Evolutionary conservation across 1,140 invertebrate genomes (phyloP), one percentile per base, ranked within the genome.

Genomic region (Heterodera carotae): DNA sequence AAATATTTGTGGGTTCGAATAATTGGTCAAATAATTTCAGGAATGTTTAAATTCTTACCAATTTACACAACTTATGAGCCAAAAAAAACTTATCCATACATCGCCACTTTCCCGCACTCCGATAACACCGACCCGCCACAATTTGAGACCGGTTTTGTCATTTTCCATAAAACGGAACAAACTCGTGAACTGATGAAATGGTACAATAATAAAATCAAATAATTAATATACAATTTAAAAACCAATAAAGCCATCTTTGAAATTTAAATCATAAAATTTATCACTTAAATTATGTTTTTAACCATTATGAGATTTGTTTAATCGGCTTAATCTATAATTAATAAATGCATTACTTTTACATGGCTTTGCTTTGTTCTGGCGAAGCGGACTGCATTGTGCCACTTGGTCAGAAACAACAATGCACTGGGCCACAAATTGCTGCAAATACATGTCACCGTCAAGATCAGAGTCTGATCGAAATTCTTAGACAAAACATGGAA

Each of bases 391-490:
- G 76, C 25, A 77, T 77, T 27, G n/a, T 66, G 27, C 76, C 76
- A 31, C 22, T 31, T 29, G 76, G 76, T 4, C 48, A 75, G n/a
- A 25, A n/a, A 18, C n/a, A 69, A 27, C 15, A 27, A 18, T 77
- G 76, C 34, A 18, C 3, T 22, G 10, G 18, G 4, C 4, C 36
- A 27, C n/a, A 18, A 78, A 22, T 31, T 25, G 39, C 25, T 2
- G 15, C 29, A 29, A 77, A 10, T 48, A 33, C 31, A 22, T 77
- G 76, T 64, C 53, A 77, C 82, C 76, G 76, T 33, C 77, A 70
- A 2, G 76, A 77, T 43, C 80, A 81, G 80, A 77, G 76, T 80
- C 76, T 66, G 22, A 76, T 77, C n/a, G 71, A 34, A 12, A 77
- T 81, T 25, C 76, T 77, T 8, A 10, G 78, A 8, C 22, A 34